These are phyloP conservation scores for Diachasmimorpha longicaudata DNA, from an alignment of 1,140 invertebrate species.

Conservation along the genomic window DNA sequence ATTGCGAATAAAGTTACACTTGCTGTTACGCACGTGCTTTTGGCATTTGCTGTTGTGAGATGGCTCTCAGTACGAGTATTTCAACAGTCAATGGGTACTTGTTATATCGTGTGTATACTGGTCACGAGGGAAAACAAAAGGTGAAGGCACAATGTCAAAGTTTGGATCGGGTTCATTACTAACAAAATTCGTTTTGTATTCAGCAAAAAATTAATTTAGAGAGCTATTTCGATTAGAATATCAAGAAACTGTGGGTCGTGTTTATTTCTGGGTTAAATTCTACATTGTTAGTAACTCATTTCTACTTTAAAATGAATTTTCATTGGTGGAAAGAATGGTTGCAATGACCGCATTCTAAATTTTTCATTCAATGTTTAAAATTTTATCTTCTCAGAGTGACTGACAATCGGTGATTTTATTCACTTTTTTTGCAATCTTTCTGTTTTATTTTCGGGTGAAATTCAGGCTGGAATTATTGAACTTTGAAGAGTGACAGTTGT, in stretches of 20 bases:
- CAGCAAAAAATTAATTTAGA: too few relatives aligned
- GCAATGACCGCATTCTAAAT: too few relatives aligned
- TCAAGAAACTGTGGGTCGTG: too few relatives aligned
- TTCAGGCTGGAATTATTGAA: background rate
- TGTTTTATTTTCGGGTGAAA: background rate
- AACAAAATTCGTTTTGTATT: too few relatives aligned
- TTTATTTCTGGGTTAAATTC: too few relatives aligned
- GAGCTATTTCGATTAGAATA: too few relatives aligned
- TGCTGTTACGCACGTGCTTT: background rate
- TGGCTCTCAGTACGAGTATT: background rate
- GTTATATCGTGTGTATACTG: background rate
- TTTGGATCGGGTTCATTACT: too few relatives aligned
- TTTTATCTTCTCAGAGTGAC: background rate
- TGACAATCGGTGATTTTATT: background rate
- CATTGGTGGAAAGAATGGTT: too few relatives aligned
- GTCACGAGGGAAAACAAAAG: background rate
- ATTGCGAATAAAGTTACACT: background rate
- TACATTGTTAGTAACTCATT: too few relatives aligned
- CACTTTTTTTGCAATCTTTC: background rate
- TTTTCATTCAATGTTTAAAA: background rate
- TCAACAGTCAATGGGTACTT: background rate
- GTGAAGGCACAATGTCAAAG: too few relatives aligned
- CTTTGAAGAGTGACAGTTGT: background rate
- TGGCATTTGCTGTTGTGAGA: background rate
- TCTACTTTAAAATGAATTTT: too few relatives aligned